Conservation (phyloP, 2,888 invertebrate species). For the Monoplex corrugatus region DNA sequence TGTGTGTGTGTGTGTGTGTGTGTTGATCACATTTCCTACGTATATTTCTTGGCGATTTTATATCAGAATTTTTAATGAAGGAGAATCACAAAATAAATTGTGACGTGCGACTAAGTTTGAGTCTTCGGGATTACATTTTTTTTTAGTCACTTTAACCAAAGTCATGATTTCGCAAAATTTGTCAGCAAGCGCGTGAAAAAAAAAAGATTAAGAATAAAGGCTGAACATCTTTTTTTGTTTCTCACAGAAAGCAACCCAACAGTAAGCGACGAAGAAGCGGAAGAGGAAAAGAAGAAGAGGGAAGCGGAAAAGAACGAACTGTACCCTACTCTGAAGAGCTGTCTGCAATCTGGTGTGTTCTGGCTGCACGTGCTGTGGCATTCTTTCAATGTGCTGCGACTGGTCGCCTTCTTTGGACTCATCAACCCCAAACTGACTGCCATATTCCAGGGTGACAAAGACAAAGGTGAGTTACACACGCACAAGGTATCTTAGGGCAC, state of each 20-base stretch:
- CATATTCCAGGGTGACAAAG: conserved; percentile 42
- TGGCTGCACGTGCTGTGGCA: conserved; percentile 44
- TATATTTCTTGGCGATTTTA: too few relatives aligned
- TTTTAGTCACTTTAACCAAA: too few relatives aligned
- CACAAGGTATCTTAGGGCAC: too few relatives aligned
- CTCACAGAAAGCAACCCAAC: not conserved
- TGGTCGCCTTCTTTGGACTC: conserved; percentile 47
- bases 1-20: too few relatives aligned
- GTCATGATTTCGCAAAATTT: too few relatives aligned
- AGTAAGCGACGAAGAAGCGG: not conserved
- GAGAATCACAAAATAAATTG: too few relatives aligned
- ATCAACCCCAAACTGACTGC: conserved; percentile 44
- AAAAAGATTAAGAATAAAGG: too few relatives aligned
- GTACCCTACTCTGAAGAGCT: conserved; percentile 43
- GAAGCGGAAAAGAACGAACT: not conserved
- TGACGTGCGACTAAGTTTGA: too few relatives aligned
- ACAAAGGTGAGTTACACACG: conserved; percentile 46
- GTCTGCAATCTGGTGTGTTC: conserved; percentile 36
- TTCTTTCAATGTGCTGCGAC: conserved; percentile 32
- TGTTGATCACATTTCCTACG: too few relatives aligned
- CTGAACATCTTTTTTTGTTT: not conserved
- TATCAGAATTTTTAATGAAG: too few relatives aligned
- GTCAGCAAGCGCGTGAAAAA: too few relatives aligned
- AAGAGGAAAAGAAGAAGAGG: not conserved
- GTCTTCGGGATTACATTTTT: too few relatives aligned